Evolutionary conservation across 2,113 vertebrate species (phyloP).

Genomic region (Corythornis vintsioides): DNA sequence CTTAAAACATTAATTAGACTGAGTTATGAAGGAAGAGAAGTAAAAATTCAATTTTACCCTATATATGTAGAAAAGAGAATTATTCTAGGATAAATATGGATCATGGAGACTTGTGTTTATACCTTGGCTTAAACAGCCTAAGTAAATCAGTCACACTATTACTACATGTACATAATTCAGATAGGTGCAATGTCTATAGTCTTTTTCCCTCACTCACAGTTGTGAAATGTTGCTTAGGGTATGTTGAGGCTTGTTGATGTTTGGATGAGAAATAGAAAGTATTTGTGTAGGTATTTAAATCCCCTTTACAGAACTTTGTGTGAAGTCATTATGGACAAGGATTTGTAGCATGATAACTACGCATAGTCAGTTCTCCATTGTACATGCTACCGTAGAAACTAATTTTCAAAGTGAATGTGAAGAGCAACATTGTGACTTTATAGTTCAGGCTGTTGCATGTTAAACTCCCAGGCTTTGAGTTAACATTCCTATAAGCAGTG

Average conservation of each 20-base stretch:
- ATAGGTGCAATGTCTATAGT: neutral
- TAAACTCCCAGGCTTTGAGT: neutral
- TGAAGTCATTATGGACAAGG: neutral
- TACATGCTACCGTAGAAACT: neutral
- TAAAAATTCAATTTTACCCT: neutral
- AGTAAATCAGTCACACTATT: neutral
- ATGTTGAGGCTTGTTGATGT: neutral
- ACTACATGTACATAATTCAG: neutral
- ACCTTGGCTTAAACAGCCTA: neutral
- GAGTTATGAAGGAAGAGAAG: neutral
- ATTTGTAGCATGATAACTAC: neutral
- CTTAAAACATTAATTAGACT: neutral
- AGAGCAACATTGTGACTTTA: neutral
- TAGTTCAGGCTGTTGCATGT: neutral
- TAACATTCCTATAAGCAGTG: neutral
- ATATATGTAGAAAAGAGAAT: neutral
- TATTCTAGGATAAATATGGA: neutral
- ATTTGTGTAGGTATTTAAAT: neutral
- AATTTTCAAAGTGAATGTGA: neutral
- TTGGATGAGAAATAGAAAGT: neutral
- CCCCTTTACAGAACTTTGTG: neutral
- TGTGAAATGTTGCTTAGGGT: neutral
- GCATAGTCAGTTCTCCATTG: neutral
- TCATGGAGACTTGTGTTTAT: neutral
- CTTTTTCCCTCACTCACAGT: neutral